A percentile compares a stretch with the other conserved stretches of the same genome.
These are phyloP conservation scores for Ryuthela nishihirai DNA, from an alignment of 2,888 invertebrate genomes.

Conservation along the genomic window DNA sequence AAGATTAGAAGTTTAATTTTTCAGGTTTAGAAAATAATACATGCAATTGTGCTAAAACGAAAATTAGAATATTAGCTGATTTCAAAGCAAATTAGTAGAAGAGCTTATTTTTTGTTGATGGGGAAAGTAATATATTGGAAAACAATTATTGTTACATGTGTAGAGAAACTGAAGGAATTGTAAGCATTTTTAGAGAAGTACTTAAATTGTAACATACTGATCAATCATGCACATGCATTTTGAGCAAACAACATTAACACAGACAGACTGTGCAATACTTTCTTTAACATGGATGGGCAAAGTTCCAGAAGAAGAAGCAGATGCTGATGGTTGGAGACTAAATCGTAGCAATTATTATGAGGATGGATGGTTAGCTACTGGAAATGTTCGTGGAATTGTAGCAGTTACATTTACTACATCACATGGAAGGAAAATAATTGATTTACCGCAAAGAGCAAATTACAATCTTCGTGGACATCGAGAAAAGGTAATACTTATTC, in stretches of 20 bases:
- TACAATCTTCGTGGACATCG: conserved; percentile 95
- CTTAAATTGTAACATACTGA: too few species aligned
- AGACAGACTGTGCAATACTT: conserved; percentile 85
- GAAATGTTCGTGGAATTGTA: conserved; percentile 88
- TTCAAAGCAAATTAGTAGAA: too few species aligned
- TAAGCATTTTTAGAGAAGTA: too few species aligned
- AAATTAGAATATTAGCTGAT: too few species aligned
- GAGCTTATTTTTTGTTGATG: too few species aligned
- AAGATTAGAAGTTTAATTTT: too few species aligned
- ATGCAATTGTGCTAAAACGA: too few species aligned
- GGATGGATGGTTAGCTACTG: conserved; percentile 95
- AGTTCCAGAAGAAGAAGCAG: conserved; percentile 87
- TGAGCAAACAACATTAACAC: conserved; percentile 64
- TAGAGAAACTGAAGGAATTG: too few species aligned
- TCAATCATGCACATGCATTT: conserved; percentile 99
- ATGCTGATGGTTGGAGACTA: conserved; percentile 94
- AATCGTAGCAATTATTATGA: conserved; percentile 89
- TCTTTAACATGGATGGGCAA: conserved; percentile 98
- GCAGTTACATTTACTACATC: conserved; percentile 95
- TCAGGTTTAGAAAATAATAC: too few species aligned
- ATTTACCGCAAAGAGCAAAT: conserved; percentile 79
- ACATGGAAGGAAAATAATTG: conserved; percentile 63
- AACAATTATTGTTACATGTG: too few species aligned
- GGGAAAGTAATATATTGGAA: too few species aligned
- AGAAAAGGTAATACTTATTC: conserved; percentile 70